These are phyloP conservation scores for Heliopora coerulea DNA, from an alignment of 92 coral and sea anemone species.

Conservation along the genomic window DNA sequence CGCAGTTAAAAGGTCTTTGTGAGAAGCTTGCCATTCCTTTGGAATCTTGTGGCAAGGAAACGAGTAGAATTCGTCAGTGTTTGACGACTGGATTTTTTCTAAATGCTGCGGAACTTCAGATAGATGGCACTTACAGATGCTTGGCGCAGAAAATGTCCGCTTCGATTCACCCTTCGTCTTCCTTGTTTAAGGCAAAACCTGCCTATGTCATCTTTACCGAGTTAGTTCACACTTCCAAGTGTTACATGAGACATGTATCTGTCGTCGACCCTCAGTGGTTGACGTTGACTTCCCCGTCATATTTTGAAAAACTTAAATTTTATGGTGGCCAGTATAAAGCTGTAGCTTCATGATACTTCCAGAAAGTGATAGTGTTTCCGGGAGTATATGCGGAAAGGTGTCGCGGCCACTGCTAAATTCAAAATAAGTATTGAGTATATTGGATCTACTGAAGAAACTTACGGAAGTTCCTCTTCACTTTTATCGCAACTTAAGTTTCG, in stretches of 20 bases:
- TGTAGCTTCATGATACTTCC: conserved; percentile 51
- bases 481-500: too few relatives aligned
- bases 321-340: conserved; percentile 65
- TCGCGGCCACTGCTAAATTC: too few relatives aligned
- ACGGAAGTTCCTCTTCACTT: too few relatives aligned
- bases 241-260: conserved; percentile 90
- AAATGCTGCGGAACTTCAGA: conserved; percentile 93
- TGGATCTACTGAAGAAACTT: too few relatives aligned
- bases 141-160: conserved; percentile 74
- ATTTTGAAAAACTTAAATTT: conserved; percentile 76
- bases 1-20: conserved; percentile 82
- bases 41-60: conserved; percentile 82
- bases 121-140: conserved; percentile 86
- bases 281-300: conserved; percentile 69
- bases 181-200: conserved; percentile 80
- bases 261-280: conserved; percentile 89
- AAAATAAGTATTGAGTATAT: too few relatives aligned
- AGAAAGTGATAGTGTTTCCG: too few relatives aligned
- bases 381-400: too few relatives aligned
- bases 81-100: conserved; percentile 77
- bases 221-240: conserved; percentile 89
- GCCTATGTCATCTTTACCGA: conserved; percentile 87
- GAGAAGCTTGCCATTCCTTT: conserved; percentile 65
- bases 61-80: conserved; percentile 71
- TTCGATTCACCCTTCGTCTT: conserved; percentile 83